Evolutionary conservation across 1,140 invertebrate species (phyloP), one percentile per base, ranked within the genome.

Genomic region (Helicoverpa armigera): DNA sequence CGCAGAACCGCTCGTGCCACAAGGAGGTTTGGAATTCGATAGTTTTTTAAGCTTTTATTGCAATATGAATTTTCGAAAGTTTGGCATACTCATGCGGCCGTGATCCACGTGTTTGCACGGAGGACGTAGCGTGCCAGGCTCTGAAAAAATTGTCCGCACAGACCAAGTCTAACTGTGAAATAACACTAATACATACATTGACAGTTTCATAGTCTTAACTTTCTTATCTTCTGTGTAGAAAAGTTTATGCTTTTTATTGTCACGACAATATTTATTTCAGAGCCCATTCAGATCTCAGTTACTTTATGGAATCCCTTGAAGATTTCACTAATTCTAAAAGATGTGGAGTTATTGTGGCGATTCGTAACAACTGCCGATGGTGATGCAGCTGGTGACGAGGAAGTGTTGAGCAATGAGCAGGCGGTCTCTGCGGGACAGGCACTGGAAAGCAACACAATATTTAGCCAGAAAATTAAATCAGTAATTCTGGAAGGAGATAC

Each of bases 331-430:
- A 94, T 96, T 16, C 91, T 99, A 29, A 96, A 96, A 51, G 96
- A 98, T 83, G 95, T 99, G 3, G 96, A 97, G 86, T 92, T 99
- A 16, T 91, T 98, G n/a, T 99, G 98, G 98, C 96, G 95, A 18
- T 97, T 98, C 77, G 95, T 92, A 3, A 88, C 95, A 29, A 92
- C 91, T 5, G 89, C 91, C 18, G 91, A 95, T 29, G 92, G 95
- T 10, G 51, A 90, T 18, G 92, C 92, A 23, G 86, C 73, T 23
- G 79, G 82, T 65, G 83, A 85, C 11, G 85, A 90, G 43, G 89
- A 90, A 51, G 51, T 87, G 7, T 74, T 95, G 54, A 91, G 89
- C 58, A 94, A 95, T 54, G 94, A 95, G 75, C 88, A 87, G 7
- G 82, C 86, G 13, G 81, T 95, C 29, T 91, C 94, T 1, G 86